Conservation (phyloP, 2,797 vertebrate species). For the Micropoecilia bifurca region DNA sequence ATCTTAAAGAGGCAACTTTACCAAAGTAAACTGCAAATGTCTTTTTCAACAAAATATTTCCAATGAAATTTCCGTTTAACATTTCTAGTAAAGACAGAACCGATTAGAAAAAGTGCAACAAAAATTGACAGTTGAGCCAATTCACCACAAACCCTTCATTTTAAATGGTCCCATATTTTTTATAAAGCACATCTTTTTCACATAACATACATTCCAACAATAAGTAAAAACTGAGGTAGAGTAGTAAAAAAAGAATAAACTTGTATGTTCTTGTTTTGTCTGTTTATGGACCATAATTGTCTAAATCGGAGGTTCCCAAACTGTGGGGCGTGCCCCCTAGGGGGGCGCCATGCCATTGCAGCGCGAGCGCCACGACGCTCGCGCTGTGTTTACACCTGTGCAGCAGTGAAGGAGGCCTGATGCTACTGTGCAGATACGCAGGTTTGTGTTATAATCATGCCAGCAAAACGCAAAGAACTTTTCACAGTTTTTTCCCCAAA, state of each 20-base stretch:
- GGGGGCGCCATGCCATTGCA: too few species aligned
- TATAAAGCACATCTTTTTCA: neutral
- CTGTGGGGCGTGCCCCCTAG: too few species aligned
- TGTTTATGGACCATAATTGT: too few species aligned
- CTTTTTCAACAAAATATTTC: neutral
- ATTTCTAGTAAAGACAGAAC: neutral
- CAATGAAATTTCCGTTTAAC: neutral
- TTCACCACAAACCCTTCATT: neutral
- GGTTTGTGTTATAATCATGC: too few species aligned
- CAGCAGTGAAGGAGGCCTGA: too few species aligned
- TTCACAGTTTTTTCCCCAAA: too few species aligned
- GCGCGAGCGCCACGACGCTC: too few species aligned
- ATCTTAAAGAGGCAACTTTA: neutral
- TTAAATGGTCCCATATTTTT: neutral
- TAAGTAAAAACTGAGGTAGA: neutral
- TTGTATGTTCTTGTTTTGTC: neutral
- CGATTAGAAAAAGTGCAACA: neutral
- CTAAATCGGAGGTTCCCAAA: too few species aligned
- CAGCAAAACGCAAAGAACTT: too few species aligned
- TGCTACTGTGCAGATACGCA: too few species aligned
- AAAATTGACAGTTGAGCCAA: neutral
- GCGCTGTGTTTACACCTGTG: too few species aligned
- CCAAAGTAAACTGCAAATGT: neutral
- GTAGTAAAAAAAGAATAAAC: neutral
- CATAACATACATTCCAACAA: neutral